Evolutionary conservation across 2,888 invertebrate species (phyloP).

Genomic region (Drosophila bunnanda): DNA sequence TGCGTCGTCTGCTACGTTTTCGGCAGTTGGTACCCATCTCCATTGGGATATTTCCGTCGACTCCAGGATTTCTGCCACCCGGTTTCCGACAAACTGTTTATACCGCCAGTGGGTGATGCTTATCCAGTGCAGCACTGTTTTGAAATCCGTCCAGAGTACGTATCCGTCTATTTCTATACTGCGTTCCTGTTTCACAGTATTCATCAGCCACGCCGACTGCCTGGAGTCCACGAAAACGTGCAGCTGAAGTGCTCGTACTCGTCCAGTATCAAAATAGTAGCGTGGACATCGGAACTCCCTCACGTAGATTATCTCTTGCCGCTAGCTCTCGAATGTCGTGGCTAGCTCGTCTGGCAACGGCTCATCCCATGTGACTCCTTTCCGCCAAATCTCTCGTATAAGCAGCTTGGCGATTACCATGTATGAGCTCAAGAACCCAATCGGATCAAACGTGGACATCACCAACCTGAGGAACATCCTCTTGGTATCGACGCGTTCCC

Average conservation of each 20-base stretch:
- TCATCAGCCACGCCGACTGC: slow-evolving; percentile 11
- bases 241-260: neutral
- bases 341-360: neutral
- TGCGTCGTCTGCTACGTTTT: neutral
- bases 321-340: neutral
- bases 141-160: slow-evolving; percentile 20
- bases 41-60: neutral
- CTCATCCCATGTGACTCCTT: neutral
- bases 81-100: neutral
- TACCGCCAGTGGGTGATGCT: neutral
- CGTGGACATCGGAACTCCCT: neutral
- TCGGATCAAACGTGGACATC: neutral
- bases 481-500: neutral
- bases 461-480: neutral
- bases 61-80: neutral
- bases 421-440: neutral
- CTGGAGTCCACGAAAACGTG: neutral
- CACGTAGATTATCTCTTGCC: neutral
- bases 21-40: no score
- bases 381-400: slow-evolving; percentile 9
- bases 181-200: slow-evolving; percentile 16
- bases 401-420: neutral
- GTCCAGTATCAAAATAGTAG: neutral
- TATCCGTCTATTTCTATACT: neutral
- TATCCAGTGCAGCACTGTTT: slow-evolving; percentile 20